Conservation (phyloP, 1,140 invertebrate genomes). For the Leptinotarsa texana region DNA sequence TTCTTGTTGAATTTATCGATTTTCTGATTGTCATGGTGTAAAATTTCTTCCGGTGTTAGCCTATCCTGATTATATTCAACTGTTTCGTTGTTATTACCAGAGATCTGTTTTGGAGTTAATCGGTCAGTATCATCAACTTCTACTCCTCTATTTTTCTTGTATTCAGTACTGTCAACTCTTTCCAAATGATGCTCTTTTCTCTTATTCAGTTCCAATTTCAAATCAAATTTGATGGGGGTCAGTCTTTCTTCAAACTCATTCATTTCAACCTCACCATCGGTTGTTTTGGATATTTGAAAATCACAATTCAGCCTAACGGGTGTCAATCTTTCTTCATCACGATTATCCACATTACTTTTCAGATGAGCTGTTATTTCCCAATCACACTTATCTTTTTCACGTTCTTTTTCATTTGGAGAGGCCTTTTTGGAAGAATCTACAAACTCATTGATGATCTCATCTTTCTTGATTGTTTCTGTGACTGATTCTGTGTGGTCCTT, state of each 20-base stretch:
- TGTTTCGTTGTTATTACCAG: neutral
- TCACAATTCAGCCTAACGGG: no score
- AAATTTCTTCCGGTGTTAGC: neutral
- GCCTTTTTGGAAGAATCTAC: no score
- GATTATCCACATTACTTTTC: no score
- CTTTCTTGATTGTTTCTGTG: no score
- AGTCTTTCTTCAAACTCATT: neutral
- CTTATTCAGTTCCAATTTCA: neutral
- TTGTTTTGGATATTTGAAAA: no score
- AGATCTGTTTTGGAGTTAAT: neutral
- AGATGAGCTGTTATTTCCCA: no score
- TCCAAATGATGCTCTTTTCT: neutral
- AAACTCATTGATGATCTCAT: no score
- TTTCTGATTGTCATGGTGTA: neutral
- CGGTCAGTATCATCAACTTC: neutral
- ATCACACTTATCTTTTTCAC: no score
- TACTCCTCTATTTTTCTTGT: neutral
- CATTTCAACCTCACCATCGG: no score
- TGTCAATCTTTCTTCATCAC: no score
- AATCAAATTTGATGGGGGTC: constrained; percentile 1
- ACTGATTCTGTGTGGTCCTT: no score
- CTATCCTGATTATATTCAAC: neutral
- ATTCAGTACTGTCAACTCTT: neutral
- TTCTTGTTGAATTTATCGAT: neutral
- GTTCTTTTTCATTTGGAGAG: no score